phyloP scores from a whole-genome alignment of 2,888 invertebrate genomes.

The Cybosia mesomella region DNA sequence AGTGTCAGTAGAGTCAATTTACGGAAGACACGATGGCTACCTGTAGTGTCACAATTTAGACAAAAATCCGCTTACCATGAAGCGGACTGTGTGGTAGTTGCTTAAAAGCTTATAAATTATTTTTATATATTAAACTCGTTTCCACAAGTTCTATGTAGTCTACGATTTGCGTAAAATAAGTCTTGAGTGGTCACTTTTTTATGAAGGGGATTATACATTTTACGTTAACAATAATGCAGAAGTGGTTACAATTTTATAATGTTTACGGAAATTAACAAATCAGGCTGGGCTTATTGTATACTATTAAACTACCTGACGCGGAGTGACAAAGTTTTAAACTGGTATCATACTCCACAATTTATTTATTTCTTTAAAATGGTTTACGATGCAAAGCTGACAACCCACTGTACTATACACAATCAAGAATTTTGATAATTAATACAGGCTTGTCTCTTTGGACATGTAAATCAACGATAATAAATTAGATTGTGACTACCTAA shows the following conservation, averaged over 20 bases:
- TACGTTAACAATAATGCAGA: no score
- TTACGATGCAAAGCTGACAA: neutral
- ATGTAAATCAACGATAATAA: neutral
- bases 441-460: neutral
- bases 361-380: neutral
- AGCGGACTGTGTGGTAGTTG: no score
- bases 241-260: neutral
- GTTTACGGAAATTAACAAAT: neutral
- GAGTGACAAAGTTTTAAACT: neutral
- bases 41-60: neutral
- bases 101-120: no score
- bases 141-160: no score
- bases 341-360: neutral
- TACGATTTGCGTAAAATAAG: no score
- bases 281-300: neutral
- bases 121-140: no score
- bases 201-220: no score
- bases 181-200: no score
- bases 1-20: neutral
- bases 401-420: neutral
- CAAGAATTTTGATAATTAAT: neutral
- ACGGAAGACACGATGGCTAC: no score
- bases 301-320: neutral
- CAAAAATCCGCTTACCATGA: neutral
- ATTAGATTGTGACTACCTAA: conserved; percentile 2